phyloP scores from a whole-genome alignment of 2,888 invertebrate genomes.

The Eupithecia centaureata region DNA sequence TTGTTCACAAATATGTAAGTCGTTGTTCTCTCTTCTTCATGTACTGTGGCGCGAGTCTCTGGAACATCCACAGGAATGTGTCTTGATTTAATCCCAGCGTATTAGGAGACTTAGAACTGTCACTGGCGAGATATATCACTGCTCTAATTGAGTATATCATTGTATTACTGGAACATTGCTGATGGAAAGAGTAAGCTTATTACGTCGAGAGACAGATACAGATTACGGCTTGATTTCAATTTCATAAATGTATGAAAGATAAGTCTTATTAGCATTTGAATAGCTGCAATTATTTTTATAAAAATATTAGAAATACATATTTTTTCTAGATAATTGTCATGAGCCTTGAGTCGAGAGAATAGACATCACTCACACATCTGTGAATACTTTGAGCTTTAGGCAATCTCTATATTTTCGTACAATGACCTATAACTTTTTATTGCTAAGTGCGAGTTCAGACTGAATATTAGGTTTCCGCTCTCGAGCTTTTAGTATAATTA shows the following conservation, averaged over 20 bases:
- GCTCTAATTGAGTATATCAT: slow-evolving; percentile 62
- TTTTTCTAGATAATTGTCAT: no score
- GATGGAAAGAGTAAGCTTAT: slow-evolving; percentile 16
- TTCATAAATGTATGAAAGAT: neutral
- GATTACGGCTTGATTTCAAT: slow-evolving; percentile 5
- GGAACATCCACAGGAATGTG: slow-evolving; percentile 60
- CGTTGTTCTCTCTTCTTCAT: neutral
- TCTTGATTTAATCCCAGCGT: slow-evolving; percentile 63
- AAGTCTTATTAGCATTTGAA: neutral
- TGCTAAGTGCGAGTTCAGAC: slow-evolving; percentile 5
- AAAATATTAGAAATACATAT: no score
- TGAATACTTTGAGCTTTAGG: neutral
- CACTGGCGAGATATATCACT: slow-evolving; percentile 61
- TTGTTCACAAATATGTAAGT: neutral
- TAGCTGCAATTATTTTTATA: no score
- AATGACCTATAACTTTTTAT: neutral
- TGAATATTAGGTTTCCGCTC: slow-evolving; percentile 12
- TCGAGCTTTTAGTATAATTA: slow-evolving; percentile 58
- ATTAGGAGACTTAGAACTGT: slow-evolving; percentile 54
- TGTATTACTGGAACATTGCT: slow-evolving; percentile 47
- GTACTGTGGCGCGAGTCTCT: slow-evolving; percentile 37
- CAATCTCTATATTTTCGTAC: neutral
- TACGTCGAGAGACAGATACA: slow-evolving; percentile 10
- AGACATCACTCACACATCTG: no score
- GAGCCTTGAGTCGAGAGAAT: no score